Evolutionary conservation across 2,888 invertebrate genomes (phyloP).

Genomic region (Drosophila siamana): DNA sequence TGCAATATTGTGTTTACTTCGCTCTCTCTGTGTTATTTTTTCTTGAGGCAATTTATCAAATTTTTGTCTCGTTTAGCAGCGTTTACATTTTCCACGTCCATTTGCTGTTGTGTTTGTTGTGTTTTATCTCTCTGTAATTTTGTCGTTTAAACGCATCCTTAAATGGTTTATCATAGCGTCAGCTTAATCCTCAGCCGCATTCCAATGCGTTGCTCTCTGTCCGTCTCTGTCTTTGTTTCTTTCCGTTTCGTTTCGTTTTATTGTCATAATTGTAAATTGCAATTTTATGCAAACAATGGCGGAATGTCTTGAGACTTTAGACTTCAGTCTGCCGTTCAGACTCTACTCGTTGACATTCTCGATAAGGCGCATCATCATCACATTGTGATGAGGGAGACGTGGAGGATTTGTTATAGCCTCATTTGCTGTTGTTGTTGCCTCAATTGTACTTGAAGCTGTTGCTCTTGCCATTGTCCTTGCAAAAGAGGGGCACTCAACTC

Average conservation of each 20-base stretch:
- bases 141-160: constrained; percentile 51
- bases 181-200: constrained; percentile 45
- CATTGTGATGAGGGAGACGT: constrained; percentile 2
- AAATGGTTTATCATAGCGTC: constrained; percentile 49
- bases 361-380: constrained; percentile 58
- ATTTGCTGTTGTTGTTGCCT: constrained; percentile 53
- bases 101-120: constrained; percentile 10
- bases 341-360: constrained; percentile 68
- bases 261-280: constrained; percentile 83
- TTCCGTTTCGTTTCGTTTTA: too few relatives aligned
- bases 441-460: constrained; percentile 70
- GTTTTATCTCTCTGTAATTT: constrained; percentile 48
- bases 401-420: constrained; percentile 58
- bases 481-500: constrained; percentile 72
- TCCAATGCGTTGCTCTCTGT: constrained; percentile 33
- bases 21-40: constrained; percentile 1
- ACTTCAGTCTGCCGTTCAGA: constrained; percentile 4
- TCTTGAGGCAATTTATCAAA: constrained; percentile 66
- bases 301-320: constrained; percentile 35
- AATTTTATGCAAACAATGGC: constrained; percentile 82
- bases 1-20: not conserved
- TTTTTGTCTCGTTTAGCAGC: constrained; percentile 69
- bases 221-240: constrained; percentile 11
- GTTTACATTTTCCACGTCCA: constrained; percentile 29
- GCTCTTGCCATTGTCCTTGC: constrained; percentile 72